Percentiles rank a stretch among this genome's conserved stretches.
Conservation (phyloP, 2,888 invertebrate genomes). For the Trachelus tabidus region DNA sequence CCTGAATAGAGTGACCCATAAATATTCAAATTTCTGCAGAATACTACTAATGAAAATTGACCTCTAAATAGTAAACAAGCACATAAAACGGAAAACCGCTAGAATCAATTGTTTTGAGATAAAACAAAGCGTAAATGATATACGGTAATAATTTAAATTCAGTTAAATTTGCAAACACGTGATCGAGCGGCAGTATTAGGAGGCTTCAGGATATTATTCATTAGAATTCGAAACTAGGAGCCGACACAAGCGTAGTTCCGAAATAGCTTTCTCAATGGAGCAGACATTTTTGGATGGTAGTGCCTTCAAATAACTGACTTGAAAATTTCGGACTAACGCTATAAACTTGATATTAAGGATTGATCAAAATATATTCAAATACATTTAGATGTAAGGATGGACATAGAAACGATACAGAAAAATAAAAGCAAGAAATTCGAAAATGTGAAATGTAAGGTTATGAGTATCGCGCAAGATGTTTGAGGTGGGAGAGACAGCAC, state of each 20-base stretch:
- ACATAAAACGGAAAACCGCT: not conserved
- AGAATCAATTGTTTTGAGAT: not conserved
- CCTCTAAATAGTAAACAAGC: not conserved
- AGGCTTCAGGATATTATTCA: not conserved
- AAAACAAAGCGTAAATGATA: not conserved
- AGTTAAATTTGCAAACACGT: not conserved
- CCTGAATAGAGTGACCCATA: not conserved
- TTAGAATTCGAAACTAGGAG: not conserved
- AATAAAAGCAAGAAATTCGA: no score
- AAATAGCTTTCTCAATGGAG: not conserved
- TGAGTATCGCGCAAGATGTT: not conserved
- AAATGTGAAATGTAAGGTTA: no score
- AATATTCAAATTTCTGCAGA: not conserved
- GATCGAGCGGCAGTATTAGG: not conserved
- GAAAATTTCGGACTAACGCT: not conserved
- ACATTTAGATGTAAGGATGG: not conserved
- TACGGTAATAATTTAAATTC: not conserved
- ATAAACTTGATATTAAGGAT: slow-evolving; percentile 2
- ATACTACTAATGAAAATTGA: not conserved
- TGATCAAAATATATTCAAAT: not conserved
- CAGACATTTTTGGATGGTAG: not conserved
- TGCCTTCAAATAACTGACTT: slow-evolving; percentile 1
- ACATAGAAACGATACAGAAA: no score
- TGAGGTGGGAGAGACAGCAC: not conserved
- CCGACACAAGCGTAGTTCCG: not conserved